These are phyloP conservation scores for Chelonia mydas DNA, from an alignment of 2,797 vertebrate genomes.

Conservation along the genomic window DNA sequence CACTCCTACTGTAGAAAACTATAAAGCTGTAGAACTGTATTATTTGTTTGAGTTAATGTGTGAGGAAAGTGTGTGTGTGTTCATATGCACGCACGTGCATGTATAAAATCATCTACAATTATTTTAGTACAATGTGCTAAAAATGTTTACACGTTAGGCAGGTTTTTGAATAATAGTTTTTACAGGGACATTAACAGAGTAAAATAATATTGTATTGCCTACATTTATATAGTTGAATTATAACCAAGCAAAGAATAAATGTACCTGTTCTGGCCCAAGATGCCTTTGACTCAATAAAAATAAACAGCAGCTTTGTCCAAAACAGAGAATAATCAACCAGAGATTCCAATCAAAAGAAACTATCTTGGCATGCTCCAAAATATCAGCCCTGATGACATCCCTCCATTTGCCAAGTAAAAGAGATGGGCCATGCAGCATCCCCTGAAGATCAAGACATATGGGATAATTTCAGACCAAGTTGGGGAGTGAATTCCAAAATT, in stretches of 20 bases:
- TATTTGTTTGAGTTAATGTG: not conserved
- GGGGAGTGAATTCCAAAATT: not conserved
- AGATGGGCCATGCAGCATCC: rapidly evolving
- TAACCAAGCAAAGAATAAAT: not conserved
- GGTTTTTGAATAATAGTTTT: not conserved
- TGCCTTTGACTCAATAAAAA: not conserved
- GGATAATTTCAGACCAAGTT: not conserved
- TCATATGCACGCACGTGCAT: not conserved
- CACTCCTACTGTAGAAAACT: not conserved
- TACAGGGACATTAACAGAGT: not conserved
- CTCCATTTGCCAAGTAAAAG: not conserved
- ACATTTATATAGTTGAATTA: not conserved
- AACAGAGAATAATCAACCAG: conserved; percentile 2
- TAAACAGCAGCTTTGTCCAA: not conserved
- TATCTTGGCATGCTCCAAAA: not conserved
- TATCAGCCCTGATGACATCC: not conserved
- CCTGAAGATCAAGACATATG: not conserved
- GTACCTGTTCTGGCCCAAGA: not conserved
- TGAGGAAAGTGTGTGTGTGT: not conserved
- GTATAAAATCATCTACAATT: not conserved
- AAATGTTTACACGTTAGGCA: not conserved
- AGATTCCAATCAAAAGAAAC: rapidly evolving
- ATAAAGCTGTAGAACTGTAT: not conserved
- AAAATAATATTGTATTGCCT: rapidly evolving
- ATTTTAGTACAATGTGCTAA: not conserved